phyloP scores from a whole-genome alignment of 2,113 vertebrate species.

The Opisthocomus hoazin region DNA sequence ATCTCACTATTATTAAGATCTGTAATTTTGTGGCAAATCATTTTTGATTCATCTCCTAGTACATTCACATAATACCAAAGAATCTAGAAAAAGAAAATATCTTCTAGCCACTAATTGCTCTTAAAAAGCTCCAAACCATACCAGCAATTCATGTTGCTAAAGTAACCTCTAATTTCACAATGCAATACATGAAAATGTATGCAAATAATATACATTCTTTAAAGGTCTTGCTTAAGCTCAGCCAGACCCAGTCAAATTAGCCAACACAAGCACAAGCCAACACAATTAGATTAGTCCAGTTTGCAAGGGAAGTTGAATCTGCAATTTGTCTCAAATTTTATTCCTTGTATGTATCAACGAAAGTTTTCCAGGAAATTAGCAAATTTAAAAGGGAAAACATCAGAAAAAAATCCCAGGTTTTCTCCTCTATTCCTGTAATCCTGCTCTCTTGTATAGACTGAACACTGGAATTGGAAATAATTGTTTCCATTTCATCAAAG shows the following conservation, averaged over 20 bases:
- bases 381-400: background rate
- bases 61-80: background rate
- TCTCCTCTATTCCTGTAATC: background rate
- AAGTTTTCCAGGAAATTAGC: background rate
- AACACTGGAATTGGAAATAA: background rate
- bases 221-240: background rate
- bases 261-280: background rate
- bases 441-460: background rate
- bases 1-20: background rate
- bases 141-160: background rate
- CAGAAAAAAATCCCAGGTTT: background rate
- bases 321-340: background rate
- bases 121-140: background rate
- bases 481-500: background rate
- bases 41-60: background rate
- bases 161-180: background rate
- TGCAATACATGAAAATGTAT: background rate
- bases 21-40: background rate
- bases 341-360: background rate
- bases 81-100: background rate
- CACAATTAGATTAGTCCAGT: background rate
- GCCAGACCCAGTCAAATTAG: background rate
- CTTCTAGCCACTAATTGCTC: background rate
- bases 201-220: background rate
- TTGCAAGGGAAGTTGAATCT: background rate